A percentile compares a stretch with the other conserved stretches of the same genome.
These are phyloP conservation scores for Daboia siamensis DNA, from an alignment of 2,113 vertebrate genomes.

Conservation along the genomic window DNA sequence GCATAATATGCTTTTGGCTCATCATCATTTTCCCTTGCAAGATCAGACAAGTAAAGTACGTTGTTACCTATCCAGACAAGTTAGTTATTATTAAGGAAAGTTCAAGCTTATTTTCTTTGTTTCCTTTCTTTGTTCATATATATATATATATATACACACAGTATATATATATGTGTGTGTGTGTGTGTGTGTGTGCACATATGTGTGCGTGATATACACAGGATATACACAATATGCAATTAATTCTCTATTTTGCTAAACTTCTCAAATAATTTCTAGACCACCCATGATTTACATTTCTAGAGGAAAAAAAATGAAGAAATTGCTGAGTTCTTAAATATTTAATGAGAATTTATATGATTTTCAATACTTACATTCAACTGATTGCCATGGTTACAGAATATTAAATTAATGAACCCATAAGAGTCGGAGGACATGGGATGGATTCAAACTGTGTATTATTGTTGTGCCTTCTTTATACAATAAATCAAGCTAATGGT, in stretches of 20 bases:
- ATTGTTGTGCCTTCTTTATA: background rate
- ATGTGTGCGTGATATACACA: background rate
- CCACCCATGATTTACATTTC: constrained; percentile 1
- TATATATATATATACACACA: background rate
- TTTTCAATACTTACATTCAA: constrained; percentile 9
- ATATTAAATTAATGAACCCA: background rate
- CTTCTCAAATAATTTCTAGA: background rate
- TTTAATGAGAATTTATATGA: background rate
- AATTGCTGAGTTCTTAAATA: background rate
- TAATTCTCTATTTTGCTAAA: background rate
- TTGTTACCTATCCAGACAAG: background rate
- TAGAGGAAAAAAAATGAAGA: constrained; percentile 16
- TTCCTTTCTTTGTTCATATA: background rate
- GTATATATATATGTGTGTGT: background rate
- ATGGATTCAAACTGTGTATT: background rate
- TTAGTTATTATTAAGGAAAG: background rate
- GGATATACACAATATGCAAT: background rate
- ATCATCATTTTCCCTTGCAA: background rate
- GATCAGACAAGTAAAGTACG: background rate
- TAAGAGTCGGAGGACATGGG: background rate
- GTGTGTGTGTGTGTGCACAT: background rate
- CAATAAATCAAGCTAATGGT: background rate
- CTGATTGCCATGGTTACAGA: background rate
- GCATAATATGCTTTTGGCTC: background rate
- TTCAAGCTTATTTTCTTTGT: background rate